These are phyloP conservation scores for Lycia hirtaria DNA, from an alignment of 2,888 invertebrate genomes.

Conservation along the genomic window DNA sequence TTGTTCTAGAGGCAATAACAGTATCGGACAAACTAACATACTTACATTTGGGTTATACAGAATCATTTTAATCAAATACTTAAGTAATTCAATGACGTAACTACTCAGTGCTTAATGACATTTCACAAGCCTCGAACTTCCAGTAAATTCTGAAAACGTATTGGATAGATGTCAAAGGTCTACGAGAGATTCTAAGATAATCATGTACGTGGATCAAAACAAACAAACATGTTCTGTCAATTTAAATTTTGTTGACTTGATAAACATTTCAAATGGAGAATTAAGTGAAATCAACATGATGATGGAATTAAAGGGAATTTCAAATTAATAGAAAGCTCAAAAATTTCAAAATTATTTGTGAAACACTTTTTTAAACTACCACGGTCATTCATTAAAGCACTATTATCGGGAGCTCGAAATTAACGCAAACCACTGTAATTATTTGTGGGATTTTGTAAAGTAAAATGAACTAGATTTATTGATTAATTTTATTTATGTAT, in stretches of 20 bases:
- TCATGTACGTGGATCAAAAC: neutral
- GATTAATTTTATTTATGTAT: too few relatives aligned
- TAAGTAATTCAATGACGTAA: slow-evolving; percentile 14
- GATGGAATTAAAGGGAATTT: too few relatives aligned
- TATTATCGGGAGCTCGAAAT: neutral
- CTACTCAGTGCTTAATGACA: slow-evolving; percentile 28
- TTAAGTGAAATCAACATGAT: too few relatives aligned
- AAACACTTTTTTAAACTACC: too few relatives aligned
- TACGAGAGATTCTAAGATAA: neutral
- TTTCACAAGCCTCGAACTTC: slow-evolving; percentile 20
- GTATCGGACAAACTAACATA: neutral
- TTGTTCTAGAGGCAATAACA: slow-evolving; percentile 17
- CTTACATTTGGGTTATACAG: slow-evolving; percentile 3
- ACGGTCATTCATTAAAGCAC: too few relatives aligned
- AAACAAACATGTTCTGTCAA: neutral
- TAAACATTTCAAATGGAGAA: neutral
- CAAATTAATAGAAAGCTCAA: too few relatives aligned
- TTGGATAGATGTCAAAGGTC: slow-evolving; percentile 36
- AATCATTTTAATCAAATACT: slow-evolving; percentile 20
- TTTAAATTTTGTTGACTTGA: neutral
- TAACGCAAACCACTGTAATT: neutral
- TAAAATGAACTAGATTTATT: too few relatives aligned
- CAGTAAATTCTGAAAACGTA: slow-evolving; percentile 29
- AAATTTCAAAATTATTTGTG: too few relatives aligned
- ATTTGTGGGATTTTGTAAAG: neutral